These are phyloP conservation scores for Chaetura pelagica DNA, from an alignment of 2,113 vertebrate species.

Conservation along the genomic window DNA sequence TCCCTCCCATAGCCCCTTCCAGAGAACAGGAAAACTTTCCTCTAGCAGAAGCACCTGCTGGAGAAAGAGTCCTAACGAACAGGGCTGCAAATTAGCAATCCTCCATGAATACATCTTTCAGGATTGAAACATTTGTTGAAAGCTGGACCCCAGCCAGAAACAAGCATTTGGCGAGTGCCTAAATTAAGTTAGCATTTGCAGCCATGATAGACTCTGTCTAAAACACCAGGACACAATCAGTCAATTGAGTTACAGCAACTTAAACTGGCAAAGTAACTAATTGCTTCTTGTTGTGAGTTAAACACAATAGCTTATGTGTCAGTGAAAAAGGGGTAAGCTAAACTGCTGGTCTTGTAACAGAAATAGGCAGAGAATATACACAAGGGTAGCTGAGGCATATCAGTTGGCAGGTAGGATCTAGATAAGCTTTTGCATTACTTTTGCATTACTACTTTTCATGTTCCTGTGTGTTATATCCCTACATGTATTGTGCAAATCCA, in stretches of 20 bases:
- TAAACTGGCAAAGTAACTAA: conserved; percentile 49
- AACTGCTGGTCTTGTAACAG: neutral
- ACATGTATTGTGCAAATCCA: neutral
- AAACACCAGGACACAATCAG: conserved; percentile 46
- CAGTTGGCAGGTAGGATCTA: neutral
- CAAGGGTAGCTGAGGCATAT: neutral
- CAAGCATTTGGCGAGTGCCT: conserved; percentile 49
- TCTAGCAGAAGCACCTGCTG: neutral
- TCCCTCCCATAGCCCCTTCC: neutral
- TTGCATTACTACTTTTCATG: neutral
- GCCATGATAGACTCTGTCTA: conserved; percentile 56
- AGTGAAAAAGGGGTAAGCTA: neutral
- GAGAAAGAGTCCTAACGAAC: neutral
- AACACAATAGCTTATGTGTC: neutral
- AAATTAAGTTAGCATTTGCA: conserved; percentile 61
- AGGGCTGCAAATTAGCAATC: conserved; percentile 48
- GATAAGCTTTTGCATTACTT: neutral
- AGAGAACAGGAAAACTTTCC: neutral
- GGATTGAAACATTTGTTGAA: conserved; percentile 49
- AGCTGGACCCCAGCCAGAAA: conserved; percentile 46
- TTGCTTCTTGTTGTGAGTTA: neutral
- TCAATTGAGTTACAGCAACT: conserved; percentile 33
- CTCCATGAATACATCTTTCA: conserved; percentile 17
- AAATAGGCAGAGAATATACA: neutral
- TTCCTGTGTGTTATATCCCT: neutral